phyloP scores from a whole-genome alignment of 2,113 vertebrate genomes.

The Muntiacus reevesi region DNA sequence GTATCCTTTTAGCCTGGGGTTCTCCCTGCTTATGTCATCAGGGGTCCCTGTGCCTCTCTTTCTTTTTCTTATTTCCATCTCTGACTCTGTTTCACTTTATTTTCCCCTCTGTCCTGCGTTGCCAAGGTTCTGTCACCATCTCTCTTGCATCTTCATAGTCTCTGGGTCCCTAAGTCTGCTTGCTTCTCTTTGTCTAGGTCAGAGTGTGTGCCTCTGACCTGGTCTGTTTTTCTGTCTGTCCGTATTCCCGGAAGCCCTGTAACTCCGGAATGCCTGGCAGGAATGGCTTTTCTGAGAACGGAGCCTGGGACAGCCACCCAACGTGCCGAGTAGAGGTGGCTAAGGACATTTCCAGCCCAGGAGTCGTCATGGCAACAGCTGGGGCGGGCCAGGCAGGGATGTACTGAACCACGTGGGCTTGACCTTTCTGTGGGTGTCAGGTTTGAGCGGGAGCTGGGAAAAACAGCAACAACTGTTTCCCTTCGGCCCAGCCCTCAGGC shows the following conservation, averaged over 20 bases:
- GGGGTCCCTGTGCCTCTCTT: neutral
- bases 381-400: slow-evolving; percentile 47
- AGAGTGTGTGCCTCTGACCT: neutral
- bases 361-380: slow-evolving; percentile 67
- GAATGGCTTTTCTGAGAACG: slow-evolving; percentile 26
- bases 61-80: neutral
- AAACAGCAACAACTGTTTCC: slow-evolving; percentile 39
- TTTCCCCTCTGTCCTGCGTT: neutral
- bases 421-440: slow-evolving; percentile 68
- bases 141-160: neutral
- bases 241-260: neutral
- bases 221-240: neutral
- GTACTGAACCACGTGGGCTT: slow-evolving; percentile 26
- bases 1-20: neutral
- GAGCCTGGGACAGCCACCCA: slow-evolving; percentile 26
- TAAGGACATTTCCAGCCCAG: slow-evolving; percentile 40
- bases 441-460: slow-evolving; percentile 45
- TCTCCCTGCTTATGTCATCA: neutral
- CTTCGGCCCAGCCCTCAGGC: neutral
- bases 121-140: neutral
- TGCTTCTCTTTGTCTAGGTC: neutral
- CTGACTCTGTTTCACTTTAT: neutral
- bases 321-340: neutral
- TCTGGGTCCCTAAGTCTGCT: neutral
- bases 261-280: neutral